A percentile compares a stretch with the other conserved stretches of the same genome.
phyloP scores from a whole-genome alignment of 2,113 vertebrate genomes.

The Asarcornis scutulata region DNA sequence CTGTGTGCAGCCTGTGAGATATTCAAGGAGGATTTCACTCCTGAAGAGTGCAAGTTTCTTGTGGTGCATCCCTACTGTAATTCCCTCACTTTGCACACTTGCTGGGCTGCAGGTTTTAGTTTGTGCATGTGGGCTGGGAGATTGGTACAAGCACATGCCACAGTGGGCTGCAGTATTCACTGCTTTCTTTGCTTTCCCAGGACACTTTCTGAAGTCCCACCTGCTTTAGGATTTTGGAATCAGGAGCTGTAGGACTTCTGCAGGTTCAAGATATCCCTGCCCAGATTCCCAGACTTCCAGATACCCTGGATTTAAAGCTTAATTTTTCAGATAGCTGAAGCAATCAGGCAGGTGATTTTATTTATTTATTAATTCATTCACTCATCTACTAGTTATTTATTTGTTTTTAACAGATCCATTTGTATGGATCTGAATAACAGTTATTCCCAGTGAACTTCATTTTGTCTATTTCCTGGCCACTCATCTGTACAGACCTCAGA shows the following conservation, averaged over 20 bases:
- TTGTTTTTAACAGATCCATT: background rate
- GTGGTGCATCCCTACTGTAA: background rate
- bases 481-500: background rate
- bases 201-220: background rate
- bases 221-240: background rate
- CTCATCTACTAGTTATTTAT: background rate
- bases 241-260: background rate
- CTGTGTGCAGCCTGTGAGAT: background rate
- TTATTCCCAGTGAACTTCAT: background rate
- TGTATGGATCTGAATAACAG: background rate
- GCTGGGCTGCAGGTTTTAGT: background rate
- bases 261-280: background rate
- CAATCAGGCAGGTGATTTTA: background rate
- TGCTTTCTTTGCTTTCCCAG: background rate
- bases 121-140: rapidly evolving
- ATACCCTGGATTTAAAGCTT: background rate
- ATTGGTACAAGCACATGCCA: background rate
- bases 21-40: background rate
- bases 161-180: background rate
- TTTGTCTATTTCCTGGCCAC: background rate
- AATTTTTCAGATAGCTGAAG: background rate
- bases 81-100: background rate
- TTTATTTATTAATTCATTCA: background rate
- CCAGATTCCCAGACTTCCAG: background rate
- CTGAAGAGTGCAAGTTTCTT: background rate